Percentiles rank a stretch among this genome's conserved stretches.
These are phyloP conservation scores for Paraescarpia echinospica DNA, from an alignment of 1,140 invertebrate genomes.

Conservation along the genomic window DNA sequence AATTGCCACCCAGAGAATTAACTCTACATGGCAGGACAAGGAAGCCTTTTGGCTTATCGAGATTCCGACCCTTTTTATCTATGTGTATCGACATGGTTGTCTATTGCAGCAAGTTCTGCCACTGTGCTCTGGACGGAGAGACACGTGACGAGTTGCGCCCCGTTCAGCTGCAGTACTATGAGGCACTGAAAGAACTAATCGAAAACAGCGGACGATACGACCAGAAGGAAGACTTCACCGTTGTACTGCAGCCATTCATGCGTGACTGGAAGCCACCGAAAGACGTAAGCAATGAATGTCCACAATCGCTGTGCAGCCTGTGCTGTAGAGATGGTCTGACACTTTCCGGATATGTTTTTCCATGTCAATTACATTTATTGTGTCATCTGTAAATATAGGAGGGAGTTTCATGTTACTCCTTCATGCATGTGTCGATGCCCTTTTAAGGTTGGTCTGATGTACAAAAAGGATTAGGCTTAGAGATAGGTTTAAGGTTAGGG, in stretches of 20 bases:
- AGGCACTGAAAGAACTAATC: constrained; percentile 40
- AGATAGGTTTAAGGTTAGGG: too few relatives aligned
- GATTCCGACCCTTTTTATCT: too few relatives aligned
- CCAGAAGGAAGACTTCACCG: constrained; percentile 68
- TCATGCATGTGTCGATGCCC: too few relatives aligned
- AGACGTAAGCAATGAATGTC: constrained; percentile 11
- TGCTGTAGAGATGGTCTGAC: neutral
- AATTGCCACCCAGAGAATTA: too few relatives aligned
- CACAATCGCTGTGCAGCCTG: neutral
- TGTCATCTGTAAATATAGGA: too few relatives aligned
- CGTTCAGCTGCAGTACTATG: constrained; percentile 35
- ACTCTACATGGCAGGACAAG: too few relatives aligned
- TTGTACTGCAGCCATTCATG: constrained; percentile 65
- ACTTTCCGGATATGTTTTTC: neutral
- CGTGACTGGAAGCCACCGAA: constrained; percentile 29
- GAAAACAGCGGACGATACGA: constrained; percentile 59
- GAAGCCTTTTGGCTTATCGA: too few relatives aligned
- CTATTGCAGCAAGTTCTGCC: constrained; percentile 2
- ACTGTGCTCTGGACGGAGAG: constrained; percentile 38
- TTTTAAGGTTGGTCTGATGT: too few relatives aligned
- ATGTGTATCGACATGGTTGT: neutral
- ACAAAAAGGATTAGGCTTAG: too few relatives aligned
- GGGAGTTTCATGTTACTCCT: too few relatives aligned
- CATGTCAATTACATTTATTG: neutral
- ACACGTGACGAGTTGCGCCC: constrained; percentile 30